Evolutionary conservation across 1,140 invertebrate species (phyloP), one percentile per base, ranked within the genome.

Genomic region (Nomia melanderi): DNA sequence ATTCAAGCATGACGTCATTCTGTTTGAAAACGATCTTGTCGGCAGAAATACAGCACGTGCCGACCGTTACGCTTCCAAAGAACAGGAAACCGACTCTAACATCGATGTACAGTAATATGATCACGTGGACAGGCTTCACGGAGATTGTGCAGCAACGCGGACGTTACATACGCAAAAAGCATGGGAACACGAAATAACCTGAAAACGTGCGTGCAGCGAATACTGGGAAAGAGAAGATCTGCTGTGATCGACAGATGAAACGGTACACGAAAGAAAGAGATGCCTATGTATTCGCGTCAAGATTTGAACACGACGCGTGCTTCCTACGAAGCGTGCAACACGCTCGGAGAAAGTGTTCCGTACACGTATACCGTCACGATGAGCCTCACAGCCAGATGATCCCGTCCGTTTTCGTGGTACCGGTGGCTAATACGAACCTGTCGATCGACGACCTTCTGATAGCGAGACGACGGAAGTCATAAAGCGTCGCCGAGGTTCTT

Each of bases 401-500:
- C 8, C 7, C 5, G 25, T 1, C 29, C 14, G 27, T 44, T 62
- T 29, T 39, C n/a, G 41, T 4, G 25, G 25, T n/a, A 39, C 36
- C 54, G 39, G 23, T 36, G 11, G 8, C 20, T 17, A 33, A 60
- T 25, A 53, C 44, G 17, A 53, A 70, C 12, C 33, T 39, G 25
- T 74, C 57, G 70, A 71, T 36, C 59, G 54, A 71, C 33, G 64
- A 72, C 66, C 54, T 77, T 76, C 62, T 33, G 47, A 53, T 23
- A 59, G 27, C 41, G 47, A 65, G 47, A 66, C 60, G 27, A 31
- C 77, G 81, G 77, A 83, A 80, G 77, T 84, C 73, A 60, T 83
- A 80, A 83, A 84, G 33, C 33, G 59, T 66, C 65, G 44, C 47
- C 63, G 56, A 78, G 71, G 47, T 71, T 71, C 36, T 78, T 73